Evolutionary conservation across 2,888 invertebrate species (phyloP).

Genomic region (Sinopyrophorus schimmeli): DNA sequence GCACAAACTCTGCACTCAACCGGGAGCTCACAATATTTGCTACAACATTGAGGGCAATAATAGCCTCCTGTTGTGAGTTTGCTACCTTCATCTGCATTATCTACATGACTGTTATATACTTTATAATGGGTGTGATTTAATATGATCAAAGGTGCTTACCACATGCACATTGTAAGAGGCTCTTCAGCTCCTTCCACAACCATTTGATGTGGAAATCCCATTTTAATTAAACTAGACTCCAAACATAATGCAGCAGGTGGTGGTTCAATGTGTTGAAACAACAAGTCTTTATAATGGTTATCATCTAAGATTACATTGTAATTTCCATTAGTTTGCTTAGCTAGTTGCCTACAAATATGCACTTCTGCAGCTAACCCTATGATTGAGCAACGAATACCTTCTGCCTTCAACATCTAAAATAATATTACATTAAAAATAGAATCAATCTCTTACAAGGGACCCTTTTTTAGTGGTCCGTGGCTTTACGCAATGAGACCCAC

Average conservation of each 20-base stretch:
- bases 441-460: too few species aligned
- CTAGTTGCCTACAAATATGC: constrained; percentile 83
- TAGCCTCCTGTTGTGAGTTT: constrained; percentile 78
- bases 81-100: constrained; percentile 68
- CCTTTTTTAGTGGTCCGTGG: too few species aligned
- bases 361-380: constrained; percentile 96
- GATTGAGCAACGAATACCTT: constrained; percentile 89
- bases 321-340: constrained; percentile 83
- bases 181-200: constrained; percentile 61
- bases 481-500: too few species aligned
- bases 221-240: constrained; percentile 85
- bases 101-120: constrained; percentile 71
- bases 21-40: constrained; percentile 97
- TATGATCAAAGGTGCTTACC: constrained; percentile 61
- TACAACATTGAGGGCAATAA: constrained; percentile 93
- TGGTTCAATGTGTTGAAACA: constrained; percentile 69
- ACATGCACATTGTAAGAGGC: constrained; percentile 89
- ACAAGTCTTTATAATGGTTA: constrained; percentile 69
- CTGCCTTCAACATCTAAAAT: constrained; percentile 69
- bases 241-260: constrained; percentile 72
- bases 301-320: constrained; percentile 88
- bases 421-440: too few species aligned
- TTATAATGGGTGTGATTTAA: background rate
- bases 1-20: constrained; percentile 96
- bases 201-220: constrained; percentile 92